Base-by-base conservation (phyloP, 2,888 invertebrate genomes). In the Zygothrica quintamaculata region DNA sequence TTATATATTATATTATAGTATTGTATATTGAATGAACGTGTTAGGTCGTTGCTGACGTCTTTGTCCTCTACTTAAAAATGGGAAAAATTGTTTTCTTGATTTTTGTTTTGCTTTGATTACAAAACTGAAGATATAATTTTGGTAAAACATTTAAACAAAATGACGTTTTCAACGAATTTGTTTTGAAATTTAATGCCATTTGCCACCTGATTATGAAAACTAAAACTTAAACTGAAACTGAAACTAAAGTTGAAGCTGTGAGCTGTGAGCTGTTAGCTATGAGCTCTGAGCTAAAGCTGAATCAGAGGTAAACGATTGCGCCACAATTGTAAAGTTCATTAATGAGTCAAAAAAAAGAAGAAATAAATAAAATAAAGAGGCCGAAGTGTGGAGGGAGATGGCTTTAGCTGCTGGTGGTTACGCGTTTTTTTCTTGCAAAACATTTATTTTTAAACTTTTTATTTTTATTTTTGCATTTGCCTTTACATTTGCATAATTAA, bases 401-500 rank as follows among this genome's bases (percentile, higher is more conserved):
- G 36, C 33, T 43, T 31, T 15, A 18, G 64, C 55, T 48, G 60
- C 60, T 65, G n/a, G 51, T 39, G 50, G 72, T 76, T 72, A 72
- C 73, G 77, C 43, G 65, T 44, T 22, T 51, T 48, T n/a, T 53
- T 58, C 36, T 75, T 77, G 65, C 52, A 55, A 60, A 76, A 60
- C 33, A 50, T 48, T n/a, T 65, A 53, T 71, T 48, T 77, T 50
- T 47, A 40, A 13, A 8, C 13, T 8, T 25, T 1, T 11, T 31
- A 33, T 67, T n/a, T n/a, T n/a, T n/a, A n/a, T n/a, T n/a, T n/a
- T n/a, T n/a, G n/a, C n/a, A n/a, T n/a, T n/a, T n/a, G n/a, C n/a
- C n/a, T n/a, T n/a, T n/a, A n/a, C n/a, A n/a, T n/a, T 79, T 76
- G 78, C 78, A 74, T 77, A 74, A 68, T 50, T 12, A 29, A 13